Evolutionary conservation across 2,797 vertebrate genomes (phyloP).

Genomic region (Hemibagrus guttatus): DNA sequence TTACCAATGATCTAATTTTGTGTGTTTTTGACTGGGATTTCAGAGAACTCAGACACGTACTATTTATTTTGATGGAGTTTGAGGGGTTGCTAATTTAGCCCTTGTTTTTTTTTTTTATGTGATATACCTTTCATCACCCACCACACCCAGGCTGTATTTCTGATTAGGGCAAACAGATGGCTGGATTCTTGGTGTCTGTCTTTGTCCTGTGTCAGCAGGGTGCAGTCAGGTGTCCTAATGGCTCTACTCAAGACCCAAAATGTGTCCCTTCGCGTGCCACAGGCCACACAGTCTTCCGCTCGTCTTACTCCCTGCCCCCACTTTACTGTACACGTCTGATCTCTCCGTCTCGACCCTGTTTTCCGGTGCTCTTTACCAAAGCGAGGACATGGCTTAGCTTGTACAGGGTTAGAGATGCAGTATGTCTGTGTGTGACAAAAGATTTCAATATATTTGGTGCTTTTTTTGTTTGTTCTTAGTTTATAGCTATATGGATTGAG

Average conservation of each 20-base stretch:
- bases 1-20: not conserved
- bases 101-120: not conserved
- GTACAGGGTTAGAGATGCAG: not conserved
- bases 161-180: conserved; percentile 84
- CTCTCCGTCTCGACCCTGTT: not conserved
- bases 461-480: not conserved
- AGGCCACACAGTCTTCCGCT: conserved; percentile 67
- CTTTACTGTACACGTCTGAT: conserved; percentile 7
- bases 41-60: not conserved
- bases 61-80: not conserved
- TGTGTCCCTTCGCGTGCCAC: conserved; percentile 75
- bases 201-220: conserved; percentile 74
- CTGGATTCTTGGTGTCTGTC: conserved; percentile 74
- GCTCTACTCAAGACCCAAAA: conserved; percentile 76
- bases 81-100: not conserved
- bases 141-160: conserved; percentile 32
- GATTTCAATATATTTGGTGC: not conserved
- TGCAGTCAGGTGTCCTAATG: conserved; percentile 78
- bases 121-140: not conserved
- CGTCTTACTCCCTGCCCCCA: conserved; percentile 53
- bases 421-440: not conserved
- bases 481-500: not conserved
- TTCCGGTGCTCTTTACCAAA: not conserved
- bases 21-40: not conserved
- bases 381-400: not conserved